phyloP scores from a whole-genome alignment of 2,888 invertebrate genomes.

The Meiosimyza decipiens region DNA sequence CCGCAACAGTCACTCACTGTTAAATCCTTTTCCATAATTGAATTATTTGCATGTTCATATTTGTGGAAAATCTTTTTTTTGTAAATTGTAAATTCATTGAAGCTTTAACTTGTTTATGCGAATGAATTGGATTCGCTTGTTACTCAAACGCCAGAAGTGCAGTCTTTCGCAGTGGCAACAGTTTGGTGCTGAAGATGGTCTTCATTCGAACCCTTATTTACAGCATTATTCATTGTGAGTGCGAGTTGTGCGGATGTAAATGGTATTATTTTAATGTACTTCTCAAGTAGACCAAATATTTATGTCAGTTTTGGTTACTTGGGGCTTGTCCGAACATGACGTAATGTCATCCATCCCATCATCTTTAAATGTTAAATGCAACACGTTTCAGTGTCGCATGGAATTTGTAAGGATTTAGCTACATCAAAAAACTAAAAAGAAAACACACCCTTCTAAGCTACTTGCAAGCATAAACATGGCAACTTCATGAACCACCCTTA shows the following conservation, averaged over 20 bases:
- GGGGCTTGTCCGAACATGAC: slow-evolving; percentile 48
- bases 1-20: slow-evolving; percentile 41
- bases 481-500: slow-evolving; percentile 11
- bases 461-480: not conserved
- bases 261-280: slow-evolving; percentile 29
- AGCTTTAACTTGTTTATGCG: slow-evolving; percentile 25
- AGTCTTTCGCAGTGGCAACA: not conserved
- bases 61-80: slow-evolving; percentile 45
- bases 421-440: not conserved
- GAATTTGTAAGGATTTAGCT: not conserved
- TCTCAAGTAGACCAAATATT: slow-evolving; percentile 30
- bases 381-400: slow-evolving; percentile 54
- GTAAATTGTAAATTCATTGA: slow-evolving; percentile 33
- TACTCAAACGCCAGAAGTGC: slow-evolving; percentile 20
- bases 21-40: slow-evolving; percentile 60
- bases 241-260: slow-evolving; percentile 35
- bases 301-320: slow-evolving; percentile 27
- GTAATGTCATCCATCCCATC: slow-evolving; percentile 41
- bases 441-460: not conserved
- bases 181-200: not conserved
- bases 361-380: slow-evolving; percentile 46
- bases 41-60: slow-evolving; percentile 60
- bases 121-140: slow-evolving; percentile 19
- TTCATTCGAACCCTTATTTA: not conserved
- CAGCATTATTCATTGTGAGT: not conserved